Evolutionary conservation across 2,113 vertebrate genomes (phyloP), one percentile per base, ranked within the genome.

Genomic region (Stigmatopora argus): DNA sequence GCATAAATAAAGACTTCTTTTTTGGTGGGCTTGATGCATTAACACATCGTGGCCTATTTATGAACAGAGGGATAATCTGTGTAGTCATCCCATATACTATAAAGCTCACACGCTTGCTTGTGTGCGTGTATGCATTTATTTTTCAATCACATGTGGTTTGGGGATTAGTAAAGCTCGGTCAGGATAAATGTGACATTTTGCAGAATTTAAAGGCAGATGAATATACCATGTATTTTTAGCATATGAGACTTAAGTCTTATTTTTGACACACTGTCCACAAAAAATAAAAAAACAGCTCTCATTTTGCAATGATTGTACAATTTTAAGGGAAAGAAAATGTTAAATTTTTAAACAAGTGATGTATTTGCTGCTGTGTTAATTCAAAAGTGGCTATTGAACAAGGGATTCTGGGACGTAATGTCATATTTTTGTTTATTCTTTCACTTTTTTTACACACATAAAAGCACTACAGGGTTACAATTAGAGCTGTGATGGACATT

Each of bases 21-120:
- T 59, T 75, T 57, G 66, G 65, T 45, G 71, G 56, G 75, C 77
- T 72, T 79, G 70, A 62, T 6, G 48, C 66, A 23, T 59, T 55
- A 63, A 34, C 61, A 44, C 65, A 73, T 69, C 69, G 76, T 67
- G 64, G n/a, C 68, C 60, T 46, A 57, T 64, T 75, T 64, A 75
- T 79, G 79, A 77, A 73, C 58, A 53, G n/a, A 69, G 12, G 51
- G 74, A 78, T 72, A 69, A 78, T 71, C 75, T 68, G 74, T 7
- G 19, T 64, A 68, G 77, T 49, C 62, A 41, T 60, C 68, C 75
- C 61, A 53, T 60, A 44, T 31, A 31, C 26, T 31, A 31, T 63
- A 58, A 64, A 69, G 47, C 69, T 52, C 64, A 46, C 65, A 46
- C 52, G 62, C 38, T 8, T 41, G 38, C 38, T 41, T 47, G 35